Evolutionary conservation across 2,888 invertebrate genomes (phyloP).

Genomic region (Lobophora halterata): DNA sequence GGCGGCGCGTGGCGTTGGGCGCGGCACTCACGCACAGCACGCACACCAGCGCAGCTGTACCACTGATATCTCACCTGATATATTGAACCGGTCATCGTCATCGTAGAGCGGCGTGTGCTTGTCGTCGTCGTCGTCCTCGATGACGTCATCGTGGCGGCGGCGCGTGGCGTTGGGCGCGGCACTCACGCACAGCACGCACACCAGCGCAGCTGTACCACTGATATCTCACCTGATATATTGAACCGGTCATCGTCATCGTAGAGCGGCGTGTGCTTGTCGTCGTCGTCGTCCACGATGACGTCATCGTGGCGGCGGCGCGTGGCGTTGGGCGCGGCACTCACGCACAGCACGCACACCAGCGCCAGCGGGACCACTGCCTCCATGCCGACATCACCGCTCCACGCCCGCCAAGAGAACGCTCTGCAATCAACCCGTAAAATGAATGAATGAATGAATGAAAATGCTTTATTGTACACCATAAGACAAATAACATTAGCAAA

Average conservation of each 20-base stretch:
- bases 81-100: too few species aligned
- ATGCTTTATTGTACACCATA: too few species aligned
- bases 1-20: too few species aligned
- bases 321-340: conserved; percentile 63
- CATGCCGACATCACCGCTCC: conserved; percentile 77
- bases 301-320: conserved; percentile 58
- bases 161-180: conserved; percentile 61
- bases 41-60: too few species aligned
- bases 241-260: conserved; percentile 75
- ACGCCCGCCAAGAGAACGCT: conserved; percentile 5
- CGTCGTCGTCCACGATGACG: conserved; percentile 53
- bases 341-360: conserved; percentile 68
- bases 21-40: too few species aligned
- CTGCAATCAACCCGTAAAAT: conserved; percentile 4
- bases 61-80: too few species aligned
- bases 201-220: conserved; percentile 66
- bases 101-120: too few species aligned
- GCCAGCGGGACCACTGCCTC: conserved; percentile 68
- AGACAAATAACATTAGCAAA: too few species aligned
- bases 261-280: conserved; percentile 58
- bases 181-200: conserved; percentile 67
- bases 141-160: too few species aligned
- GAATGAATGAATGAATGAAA: neutral
- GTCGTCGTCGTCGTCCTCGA: too few species aligned
- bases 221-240: conserved; percentile 68